phyloP scores from a whole-genome alignment of 2,797 vertebrate species.

The Hemitrygon akajei region DNA sequence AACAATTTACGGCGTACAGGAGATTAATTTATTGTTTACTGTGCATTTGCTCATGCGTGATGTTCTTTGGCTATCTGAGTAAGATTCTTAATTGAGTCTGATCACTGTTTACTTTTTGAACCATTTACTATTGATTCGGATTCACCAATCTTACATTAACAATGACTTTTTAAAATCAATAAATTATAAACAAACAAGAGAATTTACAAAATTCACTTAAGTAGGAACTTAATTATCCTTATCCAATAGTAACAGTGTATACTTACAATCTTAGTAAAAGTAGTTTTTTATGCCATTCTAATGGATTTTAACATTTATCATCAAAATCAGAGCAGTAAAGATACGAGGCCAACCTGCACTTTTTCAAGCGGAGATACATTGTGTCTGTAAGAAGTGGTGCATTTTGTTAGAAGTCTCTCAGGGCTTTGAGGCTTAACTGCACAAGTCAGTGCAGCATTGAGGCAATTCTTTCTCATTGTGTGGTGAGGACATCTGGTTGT shows the following conservation, averaged over 20 bases:
- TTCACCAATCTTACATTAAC: not conserved
- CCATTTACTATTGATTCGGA: constrained; percentile 4
- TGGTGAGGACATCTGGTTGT: not conserved
- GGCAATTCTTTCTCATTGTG: not conserved
- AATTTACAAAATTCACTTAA: not conserved
- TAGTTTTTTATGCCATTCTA: not conserved
- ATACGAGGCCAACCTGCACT: too few relatives aligned
- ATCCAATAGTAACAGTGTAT: not conserved
- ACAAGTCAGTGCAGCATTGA: too few relatives aligned
- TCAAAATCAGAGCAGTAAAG: not conserved
- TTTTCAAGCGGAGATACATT: not conserved
- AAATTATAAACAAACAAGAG: not conserved
- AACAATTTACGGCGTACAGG: not conserved
- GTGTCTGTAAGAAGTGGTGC: not conserved
- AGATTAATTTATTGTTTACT: constrained; percentile 5
- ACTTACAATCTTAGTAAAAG: not conserved
- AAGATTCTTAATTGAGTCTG: not conserved
- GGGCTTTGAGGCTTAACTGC: not conserved
- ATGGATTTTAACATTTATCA: not conserved
- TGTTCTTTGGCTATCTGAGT: constrained; percentile 1
- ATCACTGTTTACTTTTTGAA: constrained; percentile 7
- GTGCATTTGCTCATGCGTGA: not conserved
- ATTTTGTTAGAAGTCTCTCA: not conserved
- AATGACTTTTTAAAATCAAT: not conserved
- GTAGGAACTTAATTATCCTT: not conserved